Conservation (phyloP, 2,113 vertebrate species). For the Herpetotheres cachinnans region DNA sequence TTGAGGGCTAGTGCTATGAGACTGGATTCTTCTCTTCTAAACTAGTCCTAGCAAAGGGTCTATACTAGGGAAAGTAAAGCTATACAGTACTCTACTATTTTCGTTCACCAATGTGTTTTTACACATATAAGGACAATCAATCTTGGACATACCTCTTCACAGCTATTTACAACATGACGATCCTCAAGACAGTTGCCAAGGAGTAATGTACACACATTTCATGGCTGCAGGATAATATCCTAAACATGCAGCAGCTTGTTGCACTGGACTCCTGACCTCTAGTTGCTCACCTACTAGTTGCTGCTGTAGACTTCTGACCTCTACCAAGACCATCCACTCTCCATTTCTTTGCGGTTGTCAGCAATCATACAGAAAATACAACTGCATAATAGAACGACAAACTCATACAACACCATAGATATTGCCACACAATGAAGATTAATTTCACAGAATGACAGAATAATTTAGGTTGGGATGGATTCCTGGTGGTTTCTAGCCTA, state of each 20-base stretch:
- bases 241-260: fast-evolving
- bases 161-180: not conserved
- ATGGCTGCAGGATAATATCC: not conserved
- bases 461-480: not conserved
- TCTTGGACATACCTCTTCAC: not conserved
- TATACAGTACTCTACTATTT: not conserved
- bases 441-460: not conserved
- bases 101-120: not conserved
- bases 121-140: not conserved
- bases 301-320: not conserved
- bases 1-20: not conserved
- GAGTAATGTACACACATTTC: fast-evolving
- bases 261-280: not conserved
- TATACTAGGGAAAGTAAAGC: not conserved
- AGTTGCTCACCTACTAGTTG: not conserved
- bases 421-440: not conserved
- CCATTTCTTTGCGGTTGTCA: not conserved
- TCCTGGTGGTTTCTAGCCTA: not conserved
- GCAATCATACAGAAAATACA: not conserved
- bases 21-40: not conserved
- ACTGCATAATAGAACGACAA: not conserved
- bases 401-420: not conserved
- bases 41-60: not conserved
- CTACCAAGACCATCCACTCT: not conserved
- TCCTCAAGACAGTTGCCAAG: not conserved